Base-by-base conservation (phyloP, 1,140 invertebrate genomes). In the Caenorhabditis brenneri region DNA sequence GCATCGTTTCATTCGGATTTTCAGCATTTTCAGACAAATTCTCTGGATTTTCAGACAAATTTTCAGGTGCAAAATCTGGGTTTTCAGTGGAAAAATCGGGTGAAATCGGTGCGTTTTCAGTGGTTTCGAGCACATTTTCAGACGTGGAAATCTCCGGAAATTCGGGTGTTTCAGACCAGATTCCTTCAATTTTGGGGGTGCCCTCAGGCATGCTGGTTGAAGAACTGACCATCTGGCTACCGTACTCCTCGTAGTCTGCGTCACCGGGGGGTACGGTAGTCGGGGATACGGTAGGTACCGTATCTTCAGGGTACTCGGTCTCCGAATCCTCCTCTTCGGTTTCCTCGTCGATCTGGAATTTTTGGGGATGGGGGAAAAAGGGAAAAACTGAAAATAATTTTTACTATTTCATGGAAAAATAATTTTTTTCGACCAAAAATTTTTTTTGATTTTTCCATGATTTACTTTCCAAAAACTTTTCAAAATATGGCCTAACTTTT, bases 281-380 rank as follows among this genome's bases (percentile, higher is more conserved):
- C 2, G 65, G 42, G 36, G 58, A 31, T 65, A 65, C 58, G 58
- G 65, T 74, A 15, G 65, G 27, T 2, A 74, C 65, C 7, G 36
- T 74, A 42, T 74, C 65, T n/a, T n/a, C n/a, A 33, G 65, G 65
- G 46, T 74, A 46, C 36, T 74, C 65, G n/a, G n/a, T n/a, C n/a
- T n/a, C n/a, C n/a, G n/a, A n/a, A 36, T 74, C 65, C 9, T 74
- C 65, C 10, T 74, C 65, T 74, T 74, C 65, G 36, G 65, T 42
- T 74, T 74, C 65, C 65, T 74, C 65, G 65, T 74, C 65, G 36
- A 74, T 42, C 65, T 65, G 58, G 12, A 65, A 65, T 42, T 42
- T 42, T 42, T 65, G 58, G 29, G 9, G 22, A 55, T n/a, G n/a
- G n/a, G n/a, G n/a, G n/a, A n/a, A n/a, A n/a, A n/a, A n/a, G n/a